Evolutionary conservation across 2,113 vertebrate genomes (phyloP), one percentile per base, ranked within the genome.

Genomic region (Pica pica): DNA sequence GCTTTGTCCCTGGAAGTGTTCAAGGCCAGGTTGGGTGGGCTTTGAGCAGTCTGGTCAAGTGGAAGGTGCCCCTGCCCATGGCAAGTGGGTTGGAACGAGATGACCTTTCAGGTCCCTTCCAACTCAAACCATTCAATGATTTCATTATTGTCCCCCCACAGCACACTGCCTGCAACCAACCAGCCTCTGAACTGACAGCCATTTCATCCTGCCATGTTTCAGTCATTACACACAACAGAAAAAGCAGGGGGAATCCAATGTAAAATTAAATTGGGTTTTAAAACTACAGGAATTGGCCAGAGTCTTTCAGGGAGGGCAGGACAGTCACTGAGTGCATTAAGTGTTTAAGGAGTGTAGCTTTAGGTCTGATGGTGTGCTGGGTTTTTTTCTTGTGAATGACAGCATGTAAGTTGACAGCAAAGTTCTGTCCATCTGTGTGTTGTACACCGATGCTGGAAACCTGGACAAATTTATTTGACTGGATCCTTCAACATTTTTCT

Each of bases 231-330:
- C 1, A 56, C 0, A 64, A 47, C 10, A 78, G 69, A 44, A 87
- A 78, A 83, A 60, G 11, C 7, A 1, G 17, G 7, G 0, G 0
- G 2, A 27, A 92, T 35, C 1, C 23, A 59, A 14, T 55, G n/a
- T 56, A 67, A 74, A 47, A 64, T 37, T 41, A 57, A 75, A 84
- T 3, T 71, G 41, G 20, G 23, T 52, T 91, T 92, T 79, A 46
- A 92, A 83, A 26, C 19, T 47, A 52, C 39, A 82, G 56, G 61
- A 76, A 35, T 30, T 76, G 35, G 22, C 17, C 56, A 49, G 60
- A 49, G 60, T 42, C 41, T 42, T 42, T 42, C 15, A 42, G 41
- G 41, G 15, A 42, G 41, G 41, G 41, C 41, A 42, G 50, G 55
- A 70, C 33, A 60, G 52, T 41, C 37, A 9, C 33, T 63, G 65